Evolutionary conservation across 2,113 vertebrate genomes (phyloP).

Genomic region (Silurus asotus): DNA sequence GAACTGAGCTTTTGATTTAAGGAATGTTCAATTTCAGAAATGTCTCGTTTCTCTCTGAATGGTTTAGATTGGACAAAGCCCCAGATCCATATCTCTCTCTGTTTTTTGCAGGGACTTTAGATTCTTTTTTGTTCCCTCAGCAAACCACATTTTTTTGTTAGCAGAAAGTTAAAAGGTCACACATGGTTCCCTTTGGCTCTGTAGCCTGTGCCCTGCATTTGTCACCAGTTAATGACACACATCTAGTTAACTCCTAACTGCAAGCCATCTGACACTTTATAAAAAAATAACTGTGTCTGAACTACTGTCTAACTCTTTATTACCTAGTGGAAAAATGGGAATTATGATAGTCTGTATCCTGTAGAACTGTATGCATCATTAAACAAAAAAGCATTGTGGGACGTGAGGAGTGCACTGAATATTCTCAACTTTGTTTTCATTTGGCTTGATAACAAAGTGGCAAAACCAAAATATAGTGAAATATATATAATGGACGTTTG

Average conservation of each 20-base stretch:
- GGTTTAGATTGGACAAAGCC: conserved; percentile 16
- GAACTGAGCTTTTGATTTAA: neutral
- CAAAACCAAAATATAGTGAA: neutral
- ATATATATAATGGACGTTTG: neutral
- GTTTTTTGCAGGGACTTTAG: neutral
- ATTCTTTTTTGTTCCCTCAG: neutral
- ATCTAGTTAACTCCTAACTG: conserved; percentile 15
- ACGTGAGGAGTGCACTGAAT: neutral
- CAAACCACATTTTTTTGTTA: neutral
- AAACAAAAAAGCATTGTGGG: neutral
- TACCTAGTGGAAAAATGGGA: neutral
- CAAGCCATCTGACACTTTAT: neutral
- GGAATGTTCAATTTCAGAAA: conserved; percentile 19
- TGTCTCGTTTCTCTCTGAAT: conserved; percentile 20
- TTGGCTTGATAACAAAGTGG: neutral
- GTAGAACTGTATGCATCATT: neutral
- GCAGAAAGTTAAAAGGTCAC: neutral
- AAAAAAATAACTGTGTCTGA: neutral
- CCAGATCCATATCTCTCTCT: neutral
- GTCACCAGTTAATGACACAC: neutral
- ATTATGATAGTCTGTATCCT: neutral
- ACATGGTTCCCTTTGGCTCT: neutral
- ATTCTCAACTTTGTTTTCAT: neutral
- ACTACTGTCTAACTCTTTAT: neutral
- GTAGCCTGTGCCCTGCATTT: neutral